phyloP scores from a whole-genome alignment of 2,797 vertebrate species.

The Manis javanica region DNA sequence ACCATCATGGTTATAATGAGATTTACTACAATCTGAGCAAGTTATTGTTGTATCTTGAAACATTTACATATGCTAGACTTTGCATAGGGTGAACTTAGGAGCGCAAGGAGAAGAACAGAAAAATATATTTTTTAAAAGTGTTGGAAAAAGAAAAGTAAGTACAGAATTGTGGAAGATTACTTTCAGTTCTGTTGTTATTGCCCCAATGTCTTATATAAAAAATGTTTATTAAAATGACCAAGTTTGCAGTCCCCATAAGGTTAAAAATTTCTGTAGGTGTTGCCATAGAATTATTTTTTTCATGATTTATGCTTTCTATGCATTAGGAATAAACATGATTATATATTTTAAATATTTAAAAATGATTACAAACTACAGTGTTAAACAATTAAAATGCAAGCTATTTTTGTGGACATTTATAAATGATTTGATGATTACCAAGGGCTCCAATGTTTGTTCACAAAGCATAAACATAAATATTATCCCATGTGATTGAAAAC shows the following conservation, averaged over 20 bases:
- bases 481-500: not conserved
- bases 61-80: not conserved
- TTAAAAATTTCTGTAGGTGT: not conserved
- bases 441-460: not conserved
- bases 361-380: not conserved
- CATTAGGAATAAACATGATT: not conserved
- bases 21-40: not conserved
- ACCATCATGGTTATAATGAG: not conserved
- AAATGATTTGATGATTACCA: not conserved
- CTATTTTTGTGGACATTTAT: not conserved
- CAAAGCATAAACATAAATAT: not conserved
- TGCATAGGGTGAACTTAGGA: not conserved
- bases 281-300: not conserved
- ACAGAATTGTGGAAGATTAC: not conserved
- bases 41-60: not conserved
- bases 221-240: not conserved
- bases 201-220: not conserved
- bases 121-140: not conserved
- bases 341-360: conserved; percentile 3
- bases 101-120: not conserved
- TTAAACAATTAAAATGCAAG: not conserved
- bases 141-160: not conserved
- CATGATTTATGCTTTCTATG: not conserved
- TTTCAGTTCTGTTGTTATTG: not conserved
- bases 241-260: not conserved